A percentile compares a stretch with the other conserved stretches of the same genome.
These are phyloP conservation scores for Lanius collurio DNA, from an alignment of 2,113 vertebrate species.

Conservation along the genomic window DNA sequence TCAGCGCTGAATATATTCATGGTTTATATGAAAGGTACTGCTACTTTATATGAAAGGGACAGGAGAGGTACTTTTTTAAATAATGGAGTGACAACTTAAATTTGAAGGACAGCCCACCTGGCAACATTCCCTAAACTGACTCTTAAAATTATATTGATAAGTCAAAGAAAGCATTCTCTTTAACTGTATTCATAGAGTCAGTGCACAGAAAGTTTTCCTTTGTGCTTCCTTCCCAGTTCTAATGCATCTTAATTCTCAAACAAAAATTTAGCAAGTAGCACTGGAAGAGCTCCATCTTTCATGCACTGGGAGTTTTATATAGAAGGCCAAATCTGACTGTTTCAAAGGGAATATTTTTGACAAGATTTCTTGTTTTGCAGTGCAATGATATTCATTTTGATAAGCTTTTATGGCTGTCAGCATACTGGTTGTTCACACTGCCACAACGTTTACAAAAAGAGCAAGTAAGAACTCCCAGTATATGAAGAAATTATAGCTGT, in stretches of 20 bases:
- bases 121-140: neutral
- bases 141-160: neutral
- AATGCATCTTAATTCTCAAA: neutral
- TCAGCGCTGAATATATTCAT: neutral
- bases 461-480: neutral
- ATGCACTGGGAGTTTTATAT: neutral
- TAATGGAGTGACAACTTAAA: neutral
- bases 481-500: neutral
- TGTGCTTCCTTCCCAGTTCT: neutral
- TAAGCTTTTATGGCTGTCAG: neutral
- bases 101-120: neutral
- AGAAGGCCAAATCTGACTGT: neutral
- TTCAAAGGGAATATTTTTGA: slow-evolving; percentile 40
- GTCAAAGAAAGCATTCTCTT: neutral
- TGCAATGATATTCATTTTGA: neutral
- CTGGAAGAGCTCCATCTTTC: neutral
- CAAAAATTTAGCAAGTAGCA: neutral
- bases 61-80: neutral
- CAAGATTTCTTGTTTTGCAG: neutral
- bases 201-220: neutral
- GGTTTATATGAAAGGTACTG: neutral
- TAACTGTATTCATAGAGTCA: neutral
- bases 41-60: neutral
- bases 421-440: neutral
- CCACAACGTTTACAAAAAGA: neutral